These are phyloP conservation scores for Chromoteleia sp. DNA, from an alignment of 2,888 invertebrate species.

Conservation along the genomic window DNA sequence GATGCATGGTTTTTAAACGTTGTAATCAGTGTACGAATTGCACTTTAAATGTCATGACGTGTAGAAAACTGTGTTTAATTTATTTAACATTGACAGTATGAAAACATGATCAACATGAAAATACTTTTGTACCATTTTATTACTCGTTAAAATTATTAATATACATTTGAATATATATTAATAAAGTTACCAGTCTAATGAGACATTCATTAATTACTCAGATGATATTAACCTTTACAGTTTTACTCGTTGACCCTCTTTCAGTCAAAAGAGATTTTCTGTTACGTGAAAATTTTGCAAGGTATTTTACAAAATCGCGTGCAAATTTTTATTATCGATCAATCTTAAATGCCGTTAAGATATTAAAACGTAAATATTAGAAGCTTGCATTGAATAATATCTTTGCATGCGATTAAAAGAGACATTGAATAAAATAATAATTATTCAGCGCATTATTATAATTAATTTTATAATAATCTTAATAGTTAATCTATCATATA, in stretches of 20 bases:
- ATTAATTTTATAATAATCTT: background rate
- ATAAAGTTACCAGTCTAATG: conserved; percentile 18
- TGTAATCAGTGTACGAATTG: conserved; percentile 45
- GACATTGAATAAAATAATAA: background rate
- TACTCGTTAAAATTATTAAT: conserved; percentile 14
- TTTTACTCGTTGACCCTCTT: conserved; percentile 17
- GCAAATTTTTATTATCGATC: conserved; percentile 6
- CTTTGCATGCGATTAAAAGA: background rate
- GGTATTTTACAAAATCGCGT: background rate
- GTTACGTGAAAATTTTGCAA: conserved; percentile 32
- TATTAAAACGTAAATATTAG: background rate
- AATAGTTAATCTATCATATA: background rate
- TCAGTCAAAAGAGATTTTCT: conserved; percentile 9
- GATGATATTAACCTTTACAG: conserved; percentile 33
- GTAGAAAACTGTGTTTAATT: conserved; percentile 51
- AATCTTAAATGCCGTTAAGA: background rate
- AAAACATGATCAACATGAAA: conserved; percentile 15
- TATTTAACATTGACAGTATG: conserved; percentile 46
- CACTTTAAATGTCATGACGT: conserved; percentile 63
- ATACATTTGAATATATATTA: conserved; percentile 6
- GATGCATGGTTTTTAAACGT: conserved; percentile 19
- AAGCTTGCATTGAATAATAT: background rate
- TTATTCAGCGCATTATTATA: background rate
- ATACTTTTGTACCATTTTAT: conserved; percentile 17
- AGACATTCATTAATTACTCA: conserved; percentile 22